Base-by-base conservation (phyloP, 1,140 invertebrate species). In the Heliconius melpomene region DNA sequence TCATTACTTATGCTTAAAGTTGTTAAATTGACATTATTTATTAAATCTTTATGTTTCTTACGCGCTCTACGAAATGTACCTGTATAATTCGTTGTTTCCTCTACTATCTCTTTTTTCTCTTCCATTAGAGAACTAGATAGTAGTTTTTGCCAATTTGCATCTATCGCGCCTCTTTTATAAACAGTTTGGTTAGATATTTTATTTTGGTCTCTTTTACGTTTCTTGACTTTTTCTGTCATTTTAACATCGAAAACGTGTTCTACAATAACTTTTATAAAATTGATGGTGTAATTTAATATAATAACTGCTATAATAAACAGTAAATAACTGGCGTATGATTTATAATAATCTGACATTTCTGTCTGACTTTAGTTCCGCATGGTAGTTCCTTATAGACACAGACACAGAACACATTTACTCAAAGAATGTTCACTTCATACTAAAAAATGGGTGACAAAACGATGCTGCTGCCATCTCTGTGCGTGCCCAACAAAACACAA, bases 91-190 rank as follows among this genome's bases (percentile, higher is more conserved):
- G 87, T 73, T 57, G 88, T 91, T 32, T 84, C 86, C 20, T 85
- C 79, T 32, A 82, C 75, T 78, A 88, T 87, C 46, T 89, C 87
- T 13, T 82, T 84, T 76, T 88, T 90, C 32, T 84, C 88, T 7
- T 93, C 90, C 85, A 87, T 89, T 40, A 91, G 54, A 29, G 82
- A 89, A 72, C 86, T 90, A 9, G 89, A 85, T 57, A 95, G 75
- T 54, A 95, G 85, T 77, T 90, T 90, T 77, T 92, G 90, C 94
- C 94, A 95, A 78, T 95, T 95, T 38, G 89, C 91, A 76, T 93
- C 91, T 5, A 94, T 94, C 76, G 83, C 40, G 60, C 88, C 86
- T 50, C 90, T 84, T 72, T 82, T 75, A 16, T 82, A 79, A 57
- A 89, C 81, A 23, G 87, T 88, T 83, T 84, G 89, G 82, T 89